Base-by-base conservation (phyloP, 2,888 invertebrate genomes). In the Nymphalis c-album region DNA sequence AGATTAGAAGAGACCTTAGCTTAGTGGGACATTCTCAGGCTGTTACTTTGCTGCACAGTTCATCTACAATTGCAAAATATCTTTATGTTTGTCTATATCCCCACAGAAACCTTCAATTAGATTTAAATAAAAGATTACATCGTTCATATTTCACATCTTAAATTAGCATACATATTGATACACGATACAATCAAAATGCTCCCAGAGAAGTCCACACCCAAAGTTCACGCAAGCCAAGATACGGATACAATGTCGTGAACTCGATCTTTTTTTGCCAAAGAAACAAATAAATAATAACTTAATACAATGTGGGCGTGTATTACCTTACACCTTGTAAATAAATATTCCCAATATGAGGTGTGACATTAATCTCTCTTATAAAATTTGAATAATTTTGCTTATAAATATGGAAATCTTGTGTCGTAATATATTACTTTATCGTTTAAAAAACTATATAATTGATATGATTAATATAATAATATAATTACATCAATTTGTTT, bases 231-330 rank as follows among this genome's bases (percentile, higher is more conserved):
- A 51, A 22, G 31, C 16, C 40, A 13, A 13, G 40, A 13, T 40
- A 40, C 10, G 3, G 13, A 2, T 20, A 20, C 8, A 18, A 18
- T 4, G 7, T 17, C 26, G 53, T 53, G 51, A 69, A 72, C 70
- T 62, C 50, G 68, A 65, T 59, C 53, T 68, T 63, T 63, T n/a
- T 70, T 63, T 64, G 50, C 63, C 59, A 57, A 46, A 51, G 60
- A 63, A 61, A 53, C 55, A 73, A 70, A 76, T 71, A 73, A 72
- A 71, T 69, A 70, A 71, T 65, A 71, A 71, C 69, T 70, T 70
- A 69, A 72, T 67, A 71, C 62, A 8, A 20, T 48, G 65, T 68
- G 68, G 68, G 71, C 65, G 72, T 69, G 65, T 71, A 67, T 73
- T 66, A 70, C 57, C 62, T 73, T 71, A 73, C 73, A 67, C 46